phyloP scores from a whole-genome alignment of 2,797 vertebrate species.

The Urosaurus nigricauda region DNA sequence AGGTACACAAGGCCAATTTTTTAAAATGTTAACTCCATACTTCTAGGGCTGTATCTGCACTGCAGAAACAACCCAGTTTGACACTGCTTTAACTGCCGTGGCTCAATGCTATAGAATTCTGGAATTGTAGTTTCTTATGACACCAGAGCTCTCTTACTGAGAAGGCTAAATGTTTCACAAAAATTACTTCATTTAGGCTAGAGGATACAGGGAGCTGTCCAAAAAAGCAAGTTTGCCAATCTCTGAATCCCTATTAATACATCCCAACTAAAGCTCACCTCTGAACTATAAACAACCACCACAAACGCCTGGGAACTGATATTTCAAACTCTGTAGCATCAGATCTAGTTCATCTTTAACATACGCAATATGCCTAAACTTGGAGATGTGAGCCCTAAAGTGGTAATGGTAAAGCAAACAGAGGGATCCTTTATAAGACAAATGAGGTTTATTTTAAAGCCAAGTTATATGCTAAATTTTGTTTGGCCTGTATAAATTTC shows the following conservation, averaged over 20 bases:
- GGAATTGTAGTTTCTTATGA: too few relatives aligned
- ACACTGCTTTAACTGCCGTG: too few relatives aligned
- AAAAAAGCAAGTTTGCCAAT: not conserved
- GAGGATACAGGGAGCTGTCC: too few relatives aligned
- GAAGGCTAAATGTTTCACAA: too few relatives aligned
- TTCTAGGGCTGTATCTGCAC: too few relatives aligned
- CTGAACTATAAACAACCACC: not conserved
- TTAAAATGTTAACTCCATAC: not conserved
- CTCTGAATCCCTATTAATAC: not conserved
- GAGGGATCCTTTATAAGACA: not conserved
- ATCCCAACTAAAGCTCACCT: not conserved
- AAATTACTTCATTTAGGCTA: too few relatives aligned
- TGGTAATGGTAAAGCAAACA: not conserved
- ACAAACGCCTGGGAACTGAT: not conserved
- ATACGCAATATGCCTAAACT: not conserved
- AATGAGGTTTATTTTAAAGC: not conserved
- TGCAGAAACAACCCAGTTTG: too few relatives aligned
- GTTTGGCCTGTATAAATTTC: not conserved
- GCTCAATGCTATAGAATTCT: too few relatives aligned
- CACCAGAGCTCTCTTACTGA: too few relatives aligned
- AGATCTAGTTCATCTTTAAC: constrained; percentile 3
- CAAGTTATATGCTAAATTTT: not conserved
- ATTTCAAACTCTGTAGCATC: not conserved
- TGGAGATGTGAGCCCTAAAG: not conserved
- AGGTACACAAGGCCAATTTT: not conserved